Evolutionary conservation across 1,140 invertebrate species (phyloP).

Genomic region (Papilio machaon): DNA sequence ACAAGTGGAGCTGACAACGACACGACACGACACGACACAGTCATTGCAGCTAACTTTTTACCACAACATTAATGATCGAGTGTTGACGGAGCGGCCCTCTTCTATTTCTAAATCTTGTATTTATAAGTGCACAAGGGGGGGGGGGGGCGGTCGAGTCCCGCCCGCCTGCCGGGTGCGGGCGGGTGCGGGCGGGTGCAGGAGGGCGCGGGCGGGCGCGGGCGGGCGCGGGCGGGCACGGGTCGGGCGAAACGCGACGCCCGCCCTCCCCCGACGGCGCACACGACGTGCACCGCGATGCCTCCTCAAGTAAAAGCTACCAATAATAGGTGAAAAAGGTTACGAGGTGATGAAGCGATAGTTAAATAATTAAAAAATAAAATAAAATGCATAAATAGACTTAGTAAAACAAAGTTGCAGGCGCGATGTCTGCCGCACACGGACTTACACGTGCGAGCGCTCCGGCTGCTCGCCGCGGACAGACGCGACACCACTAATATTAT

Average conservation of each 20-base stretch:
- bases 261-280: constrained; percentile 1
- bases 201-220: not conserved
- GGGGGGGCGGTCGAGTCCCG: not conserved
- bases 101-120: not conserved
- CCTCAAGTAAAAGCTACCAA: constrained; percentile 55
- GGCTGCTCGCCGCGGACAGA: not conserved
- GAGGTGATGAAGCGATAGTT: constrained; percentile 47
- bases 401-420: constrained; percentile 60
- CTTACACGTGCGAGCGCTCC: constrained; percentile 52
- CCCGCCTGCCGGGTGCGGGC: not conserved
- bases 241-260: not conserved
- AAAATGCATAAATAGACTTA: constrained; percentile 68
- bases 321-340: constrained; percentile 59
- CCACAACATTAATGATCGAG: not conserved
- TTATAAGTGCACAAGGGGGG: not conserved
- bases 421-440: constrained; percentile 52
- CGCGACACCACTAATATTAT: too few relatives aligned
- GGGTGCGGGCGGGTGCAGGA: not conserved
- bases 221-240: not conserved
- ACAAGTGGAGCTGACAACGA: not conserved
- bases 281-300: constrained; percentile 9
- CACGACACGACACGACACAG: not conserved
- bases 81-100: not conserved
- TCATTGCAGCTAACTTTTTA: not conserved
- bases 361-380: constrained; percentile 49